Conservation (phyloP, 2,113 vertebrate species). For the Podarcis cretensis region DNA sequence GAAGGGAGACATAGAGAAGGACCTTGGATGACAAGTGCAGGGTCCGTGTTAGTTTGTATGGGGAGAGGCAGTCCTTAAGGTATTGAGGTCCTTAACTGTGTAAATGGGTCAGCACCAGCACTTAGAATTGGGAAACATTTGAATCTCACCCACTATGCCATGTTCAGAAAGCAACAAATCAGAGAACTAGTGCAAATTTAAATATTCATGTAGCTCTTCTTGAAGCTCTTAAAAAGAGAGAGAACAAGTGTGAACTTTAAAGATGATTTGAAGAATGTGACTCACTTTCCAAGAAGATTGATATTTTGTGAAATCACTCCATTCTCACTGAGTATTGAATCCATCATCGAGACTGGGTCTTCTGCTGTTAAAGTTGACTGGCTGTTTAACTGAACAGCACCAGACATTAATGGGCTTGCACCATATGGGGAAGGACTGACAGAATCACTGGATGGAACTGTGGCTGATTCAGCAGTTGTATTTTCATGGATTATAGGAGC, state of each 20-base stretch:
- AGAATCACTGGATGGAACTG: constrained; percentile 58
- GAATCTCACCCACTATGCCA: neutral
- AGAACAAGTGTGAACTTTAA: neutral
- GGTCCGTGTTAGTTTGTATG: too few relatives aligned
- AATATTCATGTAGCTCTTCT: neutral
- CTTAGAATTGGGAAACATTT: too few relatives aligned
- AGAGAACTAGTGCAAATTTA: neutral
- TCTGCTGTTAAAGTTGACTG: constrained; percentile 82
- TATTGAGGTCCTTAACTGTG: too few relatives aligned
- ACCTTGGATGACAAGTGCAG: too few relatives aligned
- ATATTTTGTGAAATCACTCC: constrained; percentile 92
- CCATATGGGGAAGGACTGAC: constrained; percentile 52
- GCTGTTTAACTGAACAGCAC: constrained; percentile 85
- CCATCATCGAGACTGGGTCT: constrained; percentile 95
- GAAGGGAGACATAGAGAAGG: too few relatives aligned
- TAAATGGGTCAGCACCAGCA: too few relatives aligned
- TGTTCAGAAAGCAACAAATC: neutral
- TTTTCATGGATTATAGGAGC: constrained; percentile 78
- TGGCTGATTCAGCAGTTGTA: constrained; percentile 54
- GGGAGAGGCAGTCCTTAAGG: too few relatives aligned
- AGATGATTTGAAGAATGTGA: constrained; percentile 37
- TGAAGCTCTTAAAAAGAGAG: neutral
- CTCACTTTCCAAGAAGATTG: constrained; percentile 96
- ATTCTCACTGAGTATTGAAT: constrained; percentile 93
- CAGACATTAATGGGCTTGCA: constrained; percentile 75